These are phyloP conservation scores for Callyntrura guangdongensis DNA, from an alignment of 2,888 invertebrate genomes.

Conservation along the genomic window DNA sequence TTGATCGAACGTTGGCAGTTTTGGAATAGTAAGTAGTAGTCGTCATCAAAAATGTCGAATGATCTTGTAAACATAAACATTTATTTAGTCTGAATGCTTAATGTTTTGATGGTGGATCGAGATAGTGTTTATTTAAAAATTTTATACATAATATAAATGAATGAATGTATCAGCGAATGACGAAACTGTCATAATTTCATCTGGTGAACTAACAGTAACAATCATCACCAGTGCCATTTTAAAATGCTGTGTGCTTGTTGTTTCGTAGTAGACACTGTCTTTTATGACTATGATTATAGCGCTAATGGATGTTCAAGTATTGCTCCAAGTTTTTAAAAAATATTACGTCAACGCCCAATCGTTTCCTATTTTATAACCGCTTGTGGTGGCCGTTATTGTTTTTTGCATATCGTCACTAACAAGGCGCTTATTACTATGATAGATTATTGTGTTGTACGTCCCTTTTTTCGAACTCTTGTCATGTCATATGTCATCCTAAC, in stretches of 20 bases:
- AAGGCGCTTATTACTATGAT: slow-evolving; percentile 35
- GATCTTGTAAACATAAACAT: slow-evolving; percentile 13
- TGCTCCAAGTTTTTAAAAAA: not conserved
- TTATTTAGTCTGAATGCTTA: slow-evolving; percentile 25
- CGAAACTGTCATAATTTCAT: slow-evolving; percentile 37
- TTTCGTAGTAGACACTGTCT: not conserved
- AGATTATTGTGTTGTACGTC: slow-evolving; percentile 37
- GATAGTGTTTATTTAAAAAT: not conserved
- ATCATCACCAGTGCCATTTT: slow-evolving; percentile 29
- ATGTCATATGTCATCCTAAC: slow-evolving; percentile 48
- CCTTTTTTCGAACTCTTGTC: slow-evolving; percentile 35
- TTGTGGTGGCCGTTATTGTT: not conserved
- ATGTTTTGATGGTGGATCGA: slow-evolving; percentile 23
- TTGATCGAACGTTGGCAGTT: slow-evolving; percentile 22
- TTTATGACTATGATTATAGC: slow-evolving; percentile 61
- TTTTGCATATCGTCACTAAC: slow-evolving; percentile 46
- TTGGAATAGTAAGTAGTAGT: not conserved
- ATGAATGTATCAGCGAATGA: not conserved
- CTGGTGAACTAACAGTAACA: not conserved
- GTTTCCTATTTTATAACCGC: slow-evolving; percentile 64
- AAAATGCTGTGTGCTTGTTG: slow-evolving; percentile 26
- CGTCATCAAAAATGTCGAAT: slow-evolving; percentile 6
- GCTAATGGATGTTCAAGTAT: slow-evolving; percentile 26
- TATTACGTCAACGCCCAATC: slow-evolving; percentile 72
- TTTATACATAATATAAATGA: not conserved